These are phyloP conservation scores for Cosmia pyralina DNA, from an alignment of 2,888 invertebrate species.

Conservation along the genomic window DNA sequence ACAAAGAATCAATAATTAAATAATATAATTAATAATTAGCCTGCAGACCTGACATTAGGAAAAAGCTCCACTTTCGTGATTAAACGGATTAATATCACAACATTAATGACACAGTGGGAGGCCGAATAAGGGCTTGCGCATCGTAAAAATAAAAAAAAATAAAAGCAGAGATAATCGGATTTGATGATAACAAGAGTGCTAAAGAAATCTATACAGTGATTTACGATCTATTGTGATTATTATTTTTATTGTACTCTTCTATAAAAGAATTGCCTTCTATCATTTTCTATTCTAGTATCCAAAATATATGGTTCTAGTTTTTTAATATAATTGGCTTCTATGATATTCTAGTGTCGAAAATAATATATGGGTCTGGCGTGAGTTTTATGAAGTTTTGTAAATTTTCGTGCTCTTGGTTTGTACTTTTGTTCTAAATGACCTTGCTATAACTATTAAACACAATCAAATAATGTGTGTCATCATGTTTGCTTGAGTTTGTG, in stretches of 20 bases:
- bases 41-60: conserved; percentile 34
- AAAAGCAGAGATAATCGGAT: conserved; percentile 46
- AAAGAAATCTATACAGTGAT: conserved; percentile 38
- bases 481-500: not conserved
- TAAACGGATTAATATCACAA: conserved; percentile 68
- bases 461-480: not conserved
- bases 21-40: too few relatives aligned
- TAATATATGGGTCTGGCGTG: conserved; percentile 34
- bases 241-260: conserved; percentile 23
- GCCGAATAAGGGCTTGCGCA: conserved; percentile 13
- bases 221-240: conserved; percentile 43
- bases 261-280: conserved; percentile 9
- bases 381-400: conserved; percentile 14
- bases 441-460: conserved; percentile 8
- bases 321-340: conserved; percentile 26
- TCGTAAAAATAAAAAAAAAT: conserved; percentile 34
- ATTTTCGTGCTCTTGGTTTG: conserved; percentile 2
- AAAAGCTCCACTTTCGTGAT: conserved; percentile 67
- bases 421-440: conserved; percentile 38
- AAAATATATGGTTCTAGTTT: conserved; percentile 26
- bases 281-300: conserved; percentile 22
- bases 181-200: conserved; percentile 22
- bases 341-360: conserved; percentile 8
- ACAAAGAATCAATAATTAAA: conserved; percentile 27
- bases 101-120: conserved; percentile 49